A percentile compares a stretch with the other conserved stretches of the same genome.
phyloP scores from a whole-genome alignment of 1,140 invertebrate genomes.

The Steinernema feltiae region DNA sequence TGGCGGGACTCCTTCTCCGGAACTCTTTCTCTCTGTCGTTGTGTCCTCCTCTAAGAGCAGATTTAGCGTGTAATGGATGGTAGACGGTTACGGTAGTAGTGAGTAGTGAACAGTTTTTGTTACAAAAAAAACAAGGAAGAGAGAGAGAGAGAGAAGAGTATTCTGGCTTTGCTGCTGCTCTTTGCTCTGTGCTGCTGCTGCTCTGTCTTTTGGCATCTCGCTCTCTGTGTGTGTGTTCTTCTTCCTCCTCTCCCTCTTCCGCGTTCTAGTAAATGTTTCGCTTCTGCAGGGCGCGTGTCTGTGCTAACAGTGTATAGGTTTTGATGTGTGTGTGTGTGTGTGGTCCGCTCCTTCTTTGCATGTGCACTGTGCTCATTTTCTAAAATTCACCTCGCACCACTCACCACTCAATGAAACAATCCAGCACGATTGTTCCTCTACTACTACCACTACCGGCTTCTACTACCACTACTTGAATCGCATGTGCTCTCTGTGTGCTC shows the following conservation, averaged over 20 bases:
- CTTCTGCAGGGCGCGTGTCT: background rate
- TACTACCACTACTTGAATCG: background rate
- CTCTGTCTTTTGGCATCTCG: background rate
- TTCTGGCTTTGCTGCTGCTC: background rate
- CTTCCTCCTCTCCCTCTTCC: background rate
- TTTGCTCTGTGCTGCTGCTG: background rate
- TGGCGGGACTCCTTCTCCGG: background rate
- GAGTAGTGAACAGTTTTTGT: too few species aligned
- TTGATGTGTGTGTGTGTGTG: background rate
- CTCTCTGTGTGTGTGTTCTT: background rate
- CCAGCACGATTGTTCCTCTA: background rate
- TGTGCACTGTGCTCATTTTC: too few species aligned
- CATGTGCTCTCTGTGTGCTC: background rate
- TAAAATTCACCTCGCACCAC: too few species aligned
- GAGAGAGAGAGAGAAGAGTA: background rate
- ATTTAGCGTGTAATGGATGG: too few species aligned
- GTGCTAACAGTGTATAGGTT: background rate
- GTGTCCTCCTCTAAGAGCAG: too few species aligned
- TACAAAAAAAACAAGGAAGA: background rate
- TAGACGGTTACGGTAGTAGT: too few species aligned
- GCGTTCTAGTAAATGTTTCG: too few species aligned
- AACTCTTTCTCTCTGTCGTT: too few species aligned
- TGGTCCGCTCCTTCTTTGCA: background rate
- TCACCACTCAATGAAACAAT: background rate
- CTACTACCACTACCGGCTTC: background rate